A percentile compares a stretch with the other conserved stretches of the same genome.
These are phyloP conservation scores for Micrastur ruficollis DNA, from an alignment of 2,797 vertebrate genomes.

Conservation along the genomic window DNA sequence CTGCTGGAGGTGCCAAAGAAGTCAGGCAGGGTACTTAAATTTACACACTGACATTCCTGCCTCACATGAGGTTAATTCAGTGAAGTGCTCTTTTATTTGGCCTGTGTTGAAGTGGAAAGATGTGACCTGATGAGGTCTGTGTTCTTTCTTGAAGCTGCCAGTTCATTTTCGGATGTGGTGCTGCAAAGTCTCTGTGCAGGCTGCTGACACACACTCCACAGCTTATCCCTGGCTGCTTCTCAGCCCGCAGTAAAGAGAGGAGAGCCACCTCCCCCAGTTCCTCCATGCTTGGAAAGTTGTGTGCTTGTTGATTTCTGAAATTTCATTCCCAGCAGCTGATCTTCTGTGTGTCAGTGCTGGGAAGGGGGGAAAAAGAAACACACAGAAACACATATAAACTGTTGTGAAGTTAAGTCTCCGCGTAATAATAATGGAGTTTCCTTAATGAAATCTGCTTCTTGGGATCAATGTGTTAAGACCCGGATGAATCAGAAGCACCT, in stretches of 20 bases:
- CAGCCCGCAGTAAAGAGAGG: neutral
- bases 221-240: slow-evolving; percentile 7
- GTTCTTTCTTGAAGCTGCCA: slow-evolving; percentile 41
- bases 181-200: neutral
- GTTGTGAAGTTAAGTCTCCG: neutral
- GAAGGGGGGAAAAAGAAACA: neutral
- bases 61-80: slow-evolving; percentile 45
- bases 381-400: neutral
- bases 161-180: neutral
- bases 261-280: neutral
- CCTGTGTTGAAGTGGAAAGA: slow-evolving; percentile 43
- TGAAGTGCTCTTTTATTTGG: slow-evolving; percentile 40
- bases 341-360: neutral
- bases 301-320: neutral
- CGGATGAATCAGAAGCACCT: slow-evolving; percentile 42
- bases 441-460: slow-evolving; percentile 49
- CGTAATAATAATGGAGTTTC: slow-evolving; percentile 34
- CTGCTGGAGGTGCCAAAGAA: slow-evolving; percentile 19
- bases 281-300: neutral
- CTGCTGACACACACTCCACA: neutral
- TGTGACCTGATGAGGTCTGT: slow-evolving; percentile 28
- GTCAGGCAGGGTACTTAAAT: slow-evolving; percentile 13
- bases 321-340: neutral
- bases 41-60: slow-evolving; percentile 20
- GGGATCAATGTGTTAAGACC: slow-evolving; percentile 41